Base-by-base conservation (phyloP, 2,797 vertebrate species). In the Fratercula arctica region DNA sequence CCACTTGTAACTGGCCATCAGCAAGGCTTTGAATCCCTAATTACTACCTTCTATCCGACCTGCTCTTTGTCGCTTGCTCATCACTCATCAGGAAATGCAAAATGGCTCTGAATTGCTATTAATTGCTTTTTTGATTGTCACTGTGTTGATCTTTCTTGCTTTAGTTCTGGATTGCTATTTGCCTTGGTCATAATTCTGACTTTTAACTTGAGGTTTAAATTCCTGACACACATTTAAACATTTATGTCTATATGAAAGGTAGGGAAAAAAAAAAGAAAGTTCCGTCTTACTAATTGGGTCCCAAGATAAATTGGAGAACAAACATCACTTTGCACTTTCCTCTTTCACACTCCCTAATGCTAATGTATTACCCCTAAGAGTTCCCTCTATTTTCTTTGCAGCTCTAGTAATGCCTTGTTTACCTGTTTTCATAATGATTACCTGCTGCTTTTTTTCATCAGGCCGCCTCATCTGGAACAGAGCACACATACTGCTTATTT, bases 391-490 rank as follows among this genome's bases (percentile, higher is more conserved):
- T 67, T 93, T 75, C 76, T 86, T 74, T 68, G 26, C 31, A 48
- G 33, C 17, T 89, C 56, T 72, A 92, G 50, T 45, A 88, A 57
- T 4, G 6, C 26, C 39, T 95, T 96, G 82, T 96, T 97, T 97
- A 92, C 81, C 83, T 94, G 61, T 76, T 90, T 92, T 93, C 75
- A 37, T 97, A 95, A 96, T 87, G 91, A 97, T 54, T 87, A 85
- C 77, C 54, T 94, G 77, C 76, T 97, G 94, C 11, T 95, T 96
- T 97, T 87, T 76, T 94, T 84, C 39, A 95, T 94, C 79, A 90
- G 29, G 13, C 87, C 95, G 46, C 87, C 90, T 92, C 85, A 85
- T 93, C 79, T 93, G 85, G 67, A 96, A 89, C 31, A 75, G 59
- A 97, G 64, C 35, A 81, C 41, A 81, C 60, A 78, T 53, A 88